These are phyloP conservation scores for Eretmochelys imbricata DNA, from an alignment of 2,113 vertebrate genomes.

Conservation along the genomic window DNA sequence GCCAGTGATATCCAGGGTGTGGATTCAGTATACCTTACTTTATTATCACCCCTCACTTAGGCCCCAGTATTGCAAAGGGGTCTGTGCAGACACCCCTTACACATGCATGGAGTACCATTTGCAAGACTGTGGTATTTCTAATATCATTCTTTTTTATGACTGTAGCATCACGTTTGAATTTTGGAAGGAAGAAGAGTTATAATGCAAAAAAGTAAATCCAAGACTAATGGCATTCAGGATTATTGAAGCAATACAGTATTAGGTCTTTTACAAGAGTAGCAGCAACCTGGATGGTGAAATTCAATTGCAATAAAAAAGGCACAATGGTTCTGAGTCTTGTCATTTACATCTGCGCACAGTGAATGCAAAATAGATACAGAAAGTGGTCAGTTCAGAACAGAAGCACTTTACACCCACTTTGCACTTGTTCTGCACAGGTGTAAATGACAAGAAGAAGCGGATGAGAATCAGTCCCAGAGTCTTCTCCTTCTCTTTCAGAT, in stretches of 20 bases:
- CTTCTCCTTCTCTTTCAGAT: not conserved
- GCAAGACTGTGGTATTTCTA: not conserved
- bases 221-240: not conserved
- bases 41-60: not conserved
- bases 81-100: not conserved
- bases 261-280: not conserved
- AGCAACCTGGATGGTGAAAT: not conserved
- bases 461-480: not conserved
- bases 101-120: not conserved
- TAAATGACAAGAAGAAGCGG: not conserved
- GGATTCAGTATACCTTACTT: not conserved
- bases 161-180: accelerated
- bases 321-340: not conserved
- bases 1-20: not conserved
- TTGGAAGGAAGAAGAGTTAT: not conserved
- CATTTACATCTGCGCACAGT: not conserved
- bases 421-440: not conserved
- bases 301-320: not conserved
- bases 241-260: not conserved
- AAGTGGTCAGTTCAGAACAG: not conserved
- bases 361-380: not conserved
- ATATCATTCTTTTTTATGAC: not conserved
- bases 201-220: not conserved
- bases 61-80: not conserved
- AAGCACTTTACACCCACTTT: not conserved